Evolutionary conservation across 30 jellyfish, hydroid and myxozoan species (phyloP).

Genomic region (Cassiopea xamachana): DNA sequence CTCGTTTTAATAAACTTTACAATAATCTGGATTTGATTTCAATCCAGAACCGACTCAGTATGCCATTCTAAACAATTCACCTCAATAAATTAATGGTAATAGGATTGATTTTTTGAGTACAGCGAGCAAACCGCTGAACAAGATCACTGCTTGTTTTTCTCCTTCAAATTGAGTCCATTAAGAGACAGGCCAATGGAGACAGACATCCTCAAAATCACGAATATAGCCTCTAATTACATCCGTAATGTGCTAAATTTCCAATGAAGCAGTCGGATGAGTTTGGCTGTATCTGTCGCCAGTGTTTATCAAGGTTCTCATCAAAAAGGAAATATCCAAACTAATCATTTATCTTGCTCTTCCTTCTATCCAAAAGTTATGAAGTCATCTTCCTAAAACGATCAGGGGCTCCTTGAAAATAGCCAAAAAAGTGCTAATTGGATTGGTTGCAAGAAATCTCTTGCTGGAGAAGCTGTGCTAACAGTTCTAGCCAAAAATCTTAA

Average conservation of each 20-base stretch:
- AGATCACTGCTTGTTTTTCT: neutral
- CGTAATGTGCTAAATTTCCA: slow-evolving; percentile 13
- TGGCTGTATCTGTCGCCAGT: slow-evolving; percentile 8
- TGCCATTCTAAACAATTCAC: neutral
- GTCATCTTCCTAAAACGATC: neutral
- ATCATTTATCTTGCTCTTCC: neutral
- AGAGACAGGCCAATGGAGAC: slow-evolving; percentile 20
- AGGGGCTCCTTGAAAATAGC: too few species aligned
- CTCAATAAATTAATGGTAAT: neutral
- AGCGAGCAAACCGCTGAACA: neutral
- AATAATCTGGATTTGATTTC: slow-evolving; percentile 2
- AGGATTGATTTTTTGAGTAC: neutral
- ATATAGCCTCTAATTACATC: slow-evolving; percentile 30
- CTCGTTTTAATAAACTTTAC: slow-evolving; percentile 11
- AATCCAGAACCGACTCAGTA: neutral
- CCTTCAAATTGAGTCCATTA: neutral
- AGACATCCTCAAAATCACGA: slow-evolving; percentile 17
- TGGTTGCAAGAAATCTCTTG: too few species aligned
- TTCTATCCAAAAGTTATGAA: neutral
- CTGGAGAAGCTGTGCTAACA: too few species aligned
- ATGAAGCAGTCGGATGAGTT: slow-evolving; percentile 15
- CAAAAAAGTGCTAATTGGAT: too few species aligned
- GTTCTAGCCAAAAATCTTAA: too few species aligned
- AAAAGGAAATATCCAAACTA: neutral
- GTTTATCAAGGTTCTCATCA: neutral